phyloP scores from a whole-genome alignment of 2,113 vertebrate species.

The Condylura cristata region DNA sequence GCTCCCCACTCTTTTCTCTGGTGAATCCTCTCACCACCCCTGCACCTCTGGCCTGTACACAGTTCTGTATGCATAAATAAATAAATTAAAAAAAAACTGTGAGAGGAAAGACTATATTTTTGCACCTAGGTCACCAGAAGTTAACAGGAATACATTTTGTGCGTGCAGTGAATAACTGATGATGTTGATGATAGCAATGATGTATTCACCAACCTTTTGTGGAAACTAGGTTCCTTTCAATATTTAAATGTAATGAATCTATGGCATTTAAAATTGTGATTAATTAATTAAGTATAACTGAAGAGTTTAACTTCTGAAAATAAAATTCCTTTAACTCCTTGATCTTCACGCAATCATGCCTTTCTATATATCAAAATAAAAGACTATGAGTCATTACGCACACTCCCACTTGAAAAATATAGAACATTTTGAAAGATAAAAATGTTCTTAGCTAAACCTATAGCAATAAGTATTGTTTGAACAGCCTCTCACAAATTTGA shows the following conservation, averaged over 20 bases:
- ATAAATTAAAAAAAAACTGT: too few species aligned
- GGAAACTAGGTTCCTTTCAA: background rate
- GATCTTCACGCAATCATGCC: background rate
- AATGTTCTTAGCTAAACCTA: background rate
- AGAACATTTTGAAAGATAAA: conserved; percentile 26
- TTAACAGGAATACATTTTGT: background rate
- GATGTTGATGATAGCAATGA: background rate
- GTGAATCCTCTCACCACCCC: too few species aligned
- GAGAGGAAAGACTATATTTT: background rate
- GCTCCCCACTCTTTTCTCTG: too few species aligned
- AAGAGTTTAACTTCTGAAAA: conserved; percentile 30
- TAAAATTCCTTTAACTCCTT: background rate
- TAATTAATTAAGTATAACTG: conserved; percentile 35
- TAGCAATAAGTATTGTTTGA: conserved; percentile 43
- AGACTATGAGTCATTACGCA: background rate
- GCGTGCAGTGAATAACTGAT: background rate
- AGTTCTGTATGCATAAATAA: too few species aligned
- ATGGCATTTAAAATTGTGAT: conserved; percentile 17
- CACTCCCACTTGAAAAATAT: background rate
- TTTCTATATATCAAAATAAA: conserved; percentile 43
- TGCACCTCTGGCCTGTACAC: too few species aligned
- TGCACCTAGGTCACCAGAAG: background rate
- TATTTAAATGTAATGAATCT: background rate
- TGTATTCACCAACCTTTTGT: background rate
- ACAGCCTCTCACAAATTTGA: background rate